Evolutionary conservation across 2,797 vertebrate species (phyloP).

Genomic region (Enoplosus armatus): DNA sequence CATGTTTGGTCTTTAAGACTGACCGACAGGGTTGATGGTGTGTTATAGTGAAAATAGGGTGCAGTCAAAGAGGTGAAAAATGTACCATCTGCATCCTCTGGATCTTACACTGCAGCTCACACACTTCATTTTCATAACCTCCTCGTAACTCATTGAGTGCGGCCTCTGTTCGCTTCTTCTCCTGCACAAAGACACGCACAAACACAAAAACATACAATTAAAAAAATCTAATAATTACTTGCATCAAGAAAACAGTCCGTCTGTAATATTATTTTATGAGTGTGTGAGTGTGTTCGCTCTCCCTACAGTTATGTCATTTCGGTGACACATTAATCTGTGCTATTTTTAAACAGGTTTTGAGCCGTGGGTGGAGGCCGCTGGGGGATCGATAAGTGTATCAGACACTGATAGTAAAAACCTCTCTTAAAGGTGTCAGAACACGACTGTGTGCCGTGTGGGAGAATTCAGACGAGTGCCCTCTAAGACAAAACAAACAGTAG

Average conservation of each 20-base stretch:
- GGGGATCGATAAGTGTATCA: conserved; percentile 12
- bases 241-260: background rate
- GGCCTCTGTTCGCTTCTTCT: conserved; percentile 88
- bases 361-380: background rate
- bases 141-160: conserved; percentile 87
- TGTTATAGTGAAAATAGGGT: background rate
- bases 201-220: background rate
- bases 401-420: conserved; percentile 32
- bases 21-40: background rate
- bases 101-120: conserved; percentile 93
- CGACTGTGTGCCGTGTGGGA: conserved; percentile 34
- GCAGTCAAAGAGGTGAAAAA: conserved; percentile 7
- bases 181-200: conserved; percentile 79
- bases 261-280: background rate
- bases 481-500: conserved; percentile 72
- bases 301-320: background rate
- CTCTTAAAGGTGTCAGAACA: conserved; percentile 11
- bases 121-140: conserved; percentile 91
- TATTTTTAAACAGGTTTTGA: conserved; percentile 13
- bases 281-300: background rate
- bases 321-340: background rate
- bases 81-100: conserved; percentile 92
- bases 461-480: conserved; percentile 49
- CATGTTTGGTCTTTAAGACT: background rate
- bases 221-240: background rate